phyloP scores from a whole-genome alignment of 2,797 vertebrate genomes.

The Acipenser transmontanus region DNA sequence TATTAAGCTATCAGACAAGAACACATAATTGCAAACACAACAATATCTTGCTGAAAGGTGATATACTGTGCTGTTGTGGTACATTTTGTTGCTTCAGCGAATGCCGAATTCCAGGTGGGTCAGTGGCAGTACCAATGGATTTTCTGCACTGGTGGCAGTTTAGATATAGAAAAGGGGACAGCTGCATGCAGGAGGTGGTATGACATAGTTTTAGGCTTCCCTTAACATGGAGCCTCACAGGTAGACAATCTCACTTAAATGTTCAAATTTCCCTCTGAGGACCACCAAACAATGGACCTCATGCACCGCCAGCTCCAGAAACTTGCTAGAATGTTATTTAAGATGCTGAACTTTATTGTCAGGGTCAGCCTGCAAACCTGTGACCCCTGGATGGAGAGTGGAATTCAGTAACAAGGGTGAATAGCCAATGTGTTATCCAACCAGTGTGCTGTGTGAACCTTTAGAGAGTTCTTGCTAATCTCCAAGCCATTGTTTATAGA shows the following conservation, averaged over 20 bases:
- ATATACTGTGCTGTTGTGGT: too few species aligned
- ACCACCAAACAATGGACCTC: slow-evolving; percentile 12
- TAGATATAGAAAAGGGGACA: slow-evolving; percentile 25
- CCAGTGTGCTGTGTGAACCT: slow-evolving; percentile 54
- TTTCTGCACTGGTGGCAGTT: too few species aligned
- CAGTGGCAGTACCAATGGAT: too few species aligned
- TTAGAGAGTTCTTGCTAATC: slow-evolving; percentile 50
- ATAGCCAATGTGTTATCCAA: slow-evolving; percentile 53
- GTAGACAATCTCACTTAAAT: slow-evolving; percentile 14
- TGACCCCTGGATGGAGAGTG: slow-evolving; percentile 52
- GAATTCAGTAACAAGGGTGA: slow-evolving; percentile 32
- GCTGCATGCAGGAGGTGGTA: slow-evolving; percentile 46
- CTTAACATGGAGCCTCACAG: slow-evolving; percentile 36
- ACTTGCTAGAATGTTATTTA: neutral
- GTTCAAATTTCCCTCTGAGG: slow-evolving; percentile 1
- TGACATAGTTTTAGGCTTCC: slow-evolving; percentile 54
- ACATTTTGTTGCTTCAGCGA: too few species aligned
- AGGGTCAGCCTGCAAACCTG: slow-evolving; percentile 14
- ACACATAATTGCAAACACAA: too few species aligned
- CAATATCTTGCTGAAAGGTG: too few species aligned
- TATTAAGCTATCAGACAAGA: too few species aligned
- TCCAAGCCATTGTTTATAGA: slow-evolving; percentile 40
- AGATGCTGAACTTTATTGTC: slow-evolving; percentile 7
- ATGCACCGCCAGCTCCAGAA: slow-evolving; percentile 5
- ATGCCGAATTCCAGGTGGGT: too few species aligned